phyloP scores from a whole-genome alignment of 2,797 vertebrate genomes.

The Gastrophryne carolinensis region DNA sequence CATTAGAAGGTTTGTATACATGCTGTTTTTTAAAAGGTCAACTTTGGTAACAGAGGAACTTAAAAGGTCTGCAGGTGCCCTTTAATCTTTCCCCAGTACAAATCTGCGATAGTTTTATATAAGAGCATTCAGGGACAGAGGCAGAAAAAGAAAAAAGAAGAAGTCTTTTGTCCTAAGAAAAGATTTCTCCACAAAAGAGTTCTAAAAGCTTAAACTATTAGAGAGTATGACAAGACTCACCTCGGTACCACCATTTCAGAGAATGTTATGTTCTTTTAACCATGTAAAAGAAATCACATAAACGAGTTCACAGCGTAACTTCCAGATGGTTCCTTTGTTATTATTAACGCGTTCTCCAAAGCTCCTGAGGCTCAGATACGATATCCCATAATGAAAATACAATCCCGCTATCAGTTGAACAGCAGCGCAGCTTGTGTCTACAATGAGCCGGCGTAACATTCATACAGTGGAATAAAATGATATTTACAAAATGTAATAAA shows the following conservation, averaged over 20 bases:
- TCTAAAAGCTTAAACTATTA: slow-evolving; percentile 9
- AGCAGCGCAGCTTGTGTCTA: background rate
- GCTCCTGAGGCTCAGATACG: slow-evolving; percentile 23
- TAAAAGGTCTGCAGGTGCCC: too few relatives aligned
- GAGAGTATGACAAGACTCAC: slow-evolving; percentile 14
- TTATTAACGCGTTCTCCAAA: slow-evolving; percentile 42
- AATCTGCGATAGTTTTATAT: too few relatives aligned
- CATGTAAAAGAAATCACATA: slow-evolving; percentile 36
- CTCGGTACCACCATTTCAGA: slow-evolving; percentile 14
- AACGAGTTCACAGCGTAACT: slow-evolving; percentile 9
- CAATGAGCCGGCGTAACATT: slow-evolving; percentile 6
- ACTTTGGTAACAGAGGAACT: too few relatives aligned
- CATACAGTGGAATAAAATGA: slow-evolving; percentile 10
- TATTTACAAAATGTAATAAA: slow-evolving; percentile 36
- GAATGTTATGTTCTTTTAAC: slow-evolving; percentile 38
- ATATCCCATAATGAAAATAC: slow-evolving; percentile 41
- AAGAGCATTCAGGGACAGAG: too few relatives aligned
- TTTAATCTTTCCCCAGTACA: too few relatives aligned
- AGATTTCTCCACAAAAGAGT: background rate
- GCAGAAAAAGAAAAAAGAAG: too few relatives aligned
- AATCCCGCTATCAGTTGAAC: slow-evolving; percentile 34
- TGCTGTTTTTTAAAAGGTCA: too few relatives aligned
- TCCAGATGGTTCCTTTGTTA: slow-evolving; percentile 40
- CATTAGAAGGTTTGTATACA: too few relatives aligned
- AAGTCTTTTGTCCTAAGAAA: background rate